Evolutionary conservation across 1,140 invertebrate genomes (phyloP).

Genomic region (Drosophila athabasca): DNA sequence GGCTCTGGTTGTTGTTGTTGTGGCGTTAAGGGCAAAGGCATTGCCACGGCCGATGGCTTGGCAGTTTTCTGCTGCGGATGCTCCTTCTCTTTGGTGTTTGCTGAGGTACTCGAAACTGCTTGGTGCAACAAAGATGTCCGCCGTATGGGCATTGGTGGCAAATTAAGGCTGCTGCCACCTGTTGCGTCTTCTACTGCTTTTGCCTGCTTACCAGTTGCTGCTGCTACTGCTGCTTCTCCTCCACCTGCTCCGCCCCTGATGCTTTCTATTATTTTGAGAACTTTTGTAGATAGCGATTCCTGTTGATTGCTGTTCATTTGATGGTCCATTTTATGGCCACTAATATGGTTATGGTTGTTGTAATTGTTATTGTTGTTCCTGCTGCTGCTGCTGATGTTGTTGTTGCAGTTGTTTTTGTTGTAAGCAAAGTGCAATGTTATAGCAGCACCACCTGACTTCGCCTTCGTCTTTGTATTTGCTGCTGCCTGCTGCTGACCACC

Average conservation of each 20-base stretch:
- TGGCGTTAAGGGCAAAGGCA: no score
- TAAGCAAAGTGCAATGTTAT: slow-evolving; percentile 67
- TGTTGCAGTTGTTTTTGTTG: slow-evolving; percentile 42
- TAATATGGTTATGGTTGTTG: slow-evolving; percentile 17
- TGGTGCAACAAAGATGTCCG: no score
- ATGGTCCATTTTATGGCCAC: slow-evolving; percentile 41
- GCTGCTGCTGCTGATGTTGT: slow-evolving; percentile 9
- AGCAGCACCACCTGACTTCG: slow-evolving; percentile 50
- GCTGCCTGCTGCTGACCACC: slow-evolving; percentile 45
- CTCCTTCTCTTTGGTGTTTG: slow-evolving; percentile 21
- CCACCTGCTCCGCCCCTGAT: slow-evolving; percentile 21
- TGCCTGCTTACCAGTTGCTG: slow-evolving; percentile 1
- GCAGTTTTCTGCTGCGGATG: slow-evolving; percentile 53
- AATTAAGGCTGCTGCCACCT: slow-evolving; percentile 2
- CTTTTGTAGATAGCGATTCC: slow-evolving; percentile 16
- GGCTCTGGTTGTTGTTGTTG: slow-evolving; percentile 23
- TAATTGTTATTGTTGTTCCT: slow-evolving; percentile 10
- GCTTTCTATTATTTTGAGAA: slow-evolving; percentile 46
- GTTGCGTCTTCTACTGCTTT: neutral
- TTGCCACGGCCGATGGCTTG: slow-evolving; percentile 1
- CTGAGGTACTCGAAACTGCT: slow-evolving; percentile 5
- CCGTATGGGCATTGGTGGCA: slow-evolving; percentile 19
- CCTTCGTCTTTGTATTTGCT: slow-evolving; percentile 23
- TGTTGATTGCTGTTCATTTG: slow-evolving; percentile 33
- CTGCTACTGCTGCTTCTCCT: slow-evolving; percentile 21